A percentile compares a stretch with the other conserved stretches of the same genome.
Conservation (phyloP, 2,888 invertebrate genomes). For the Latrodectus hesperus region DNA sequence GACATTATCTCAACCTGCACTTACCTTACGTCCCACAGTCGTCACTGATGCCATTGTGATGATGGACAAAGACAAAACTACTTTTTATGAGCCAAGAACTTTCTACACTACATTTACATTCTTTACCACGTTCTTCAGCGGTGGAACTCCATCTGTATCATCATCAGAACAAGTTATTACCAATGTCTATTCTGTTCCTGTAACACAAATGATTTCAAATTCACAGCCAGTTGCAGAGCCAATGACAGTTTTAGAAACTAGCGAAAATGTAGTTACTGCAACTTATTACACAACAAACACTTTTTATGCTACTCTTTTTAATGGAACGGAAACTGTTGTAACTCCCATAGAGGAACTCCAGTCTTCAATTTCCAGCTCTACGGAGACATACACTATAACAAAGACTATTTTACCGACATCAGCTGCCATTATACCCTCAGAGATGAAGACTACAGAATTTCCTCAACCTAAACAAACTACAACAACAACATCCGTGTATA, state of each 20-base stretch:
- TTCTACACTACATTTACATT: constrained; percentile 82
- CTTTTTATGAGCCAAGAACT: constrained; percentile 69
- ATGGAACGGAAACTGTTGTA: constrained; percentile 78
- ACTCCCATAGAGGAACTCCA: constrained; percentile 71
- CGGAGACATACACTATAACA: constrained; percentile 68
- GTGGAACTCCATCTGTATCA: constrained; percentile 79
- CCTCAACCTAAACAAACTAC: constrained; percentile 41
- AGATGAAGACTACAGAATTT: constrained; percentile 71
- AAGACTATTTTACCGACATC: constrained; percentile 73
- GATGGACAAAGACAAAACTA: constrained; percentile 56
- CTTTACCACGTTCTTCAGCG: constrained; percentile 81
- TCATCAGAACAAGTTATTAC: constrained; percentile 82
- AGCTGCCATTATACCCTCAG: constrained; percentile 72
- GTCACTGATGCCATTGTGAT: constrained; percentile 68
- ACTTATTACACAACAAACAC: constrained; percentile 87
- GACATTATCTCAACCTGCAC: constrained; percentile 25
- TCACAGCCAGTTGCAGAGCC: constrained; percentile 73
- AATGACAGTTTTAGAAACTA: constrained; percentile 69
- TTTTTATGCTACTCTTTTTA: constrained; percentile 87
- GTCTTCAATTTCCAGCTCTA: constrained; percentile 70
- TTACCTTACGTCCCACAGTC: constrained; percentile 63
- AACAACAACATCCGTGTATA: constrained; percentile 82
- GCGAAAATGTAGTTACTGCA: constrained; percentile 76
- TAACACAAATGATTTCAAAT: constrained; percentile 27
- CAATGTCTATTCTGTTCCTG: constrained; percentile 83